These are phyloP conservation scores for Micrasema minimum DNA, from an alignment of 1,140 invertebrate genomes.

Conservation along the genomic window DNA sequence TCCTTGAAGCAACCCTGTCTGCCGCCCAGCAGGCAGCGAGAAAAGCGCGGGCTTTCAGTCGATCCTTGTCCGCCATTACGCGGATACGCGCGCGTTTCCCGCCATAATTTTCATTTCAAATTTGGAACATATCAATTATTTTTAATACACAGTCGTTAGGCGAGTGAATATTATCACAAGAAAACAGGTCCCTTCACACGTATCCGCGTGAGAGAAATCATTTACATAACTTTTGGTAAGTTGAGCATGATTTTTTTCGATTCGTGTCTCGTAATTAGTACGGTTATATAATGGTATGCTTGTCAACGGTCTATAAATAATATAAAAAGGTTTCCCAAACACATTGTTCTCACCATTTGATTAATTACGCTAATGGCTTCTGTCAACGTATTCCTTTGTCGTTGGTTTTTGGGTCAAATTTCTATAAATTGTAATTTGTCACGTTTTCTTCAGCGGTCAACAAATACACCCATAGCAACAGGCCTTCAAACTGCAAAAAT, in stretches of 20 bases:
- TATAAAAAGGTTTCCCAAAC: background rate
- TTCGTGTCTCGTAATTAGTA: constrained; percentile 3
- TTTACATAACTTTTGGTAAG: background rate
- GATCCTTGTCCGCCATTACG: constrained; percentile 39
- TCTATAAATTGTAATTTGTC: no score
- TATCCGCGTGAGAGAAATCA: background rate
- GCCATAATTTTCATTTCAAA: constrained; percentile 11
- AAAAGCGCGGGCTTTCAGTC: constrained; percentile 40
- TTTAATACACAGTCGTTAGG: constrained; percentile 6
- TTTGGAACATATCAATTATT: constrained; percentile 29
- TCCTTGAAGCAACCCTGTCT: constrained; percentile 4
- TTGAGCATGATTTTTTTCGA: constrained; percentile 3
- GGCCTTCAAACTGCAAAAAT: no score
- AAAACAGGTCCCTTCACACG: constrained; percentile 7
- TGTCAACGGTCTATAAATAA: constrained; percentile 13
- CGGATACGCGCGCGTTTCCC: constrained; percentile 28
- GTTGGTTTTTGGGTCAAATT: no score
- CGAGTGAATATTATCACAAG: background rate
- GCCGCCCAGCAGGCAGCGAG: background rate
- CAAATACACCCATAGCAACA: no score
- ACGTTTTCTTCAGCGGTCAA: background rate
- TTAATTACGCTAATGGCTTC: background rate
- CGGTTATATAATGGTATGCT: constrained; percentile 14
- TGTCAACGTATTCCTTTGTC: no score
- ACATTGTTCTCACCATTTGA: background rate